Evolutionary conservation across 2,888 invertebrate species (phyloP).

Genomic region (Trilocha varians): DNA sequence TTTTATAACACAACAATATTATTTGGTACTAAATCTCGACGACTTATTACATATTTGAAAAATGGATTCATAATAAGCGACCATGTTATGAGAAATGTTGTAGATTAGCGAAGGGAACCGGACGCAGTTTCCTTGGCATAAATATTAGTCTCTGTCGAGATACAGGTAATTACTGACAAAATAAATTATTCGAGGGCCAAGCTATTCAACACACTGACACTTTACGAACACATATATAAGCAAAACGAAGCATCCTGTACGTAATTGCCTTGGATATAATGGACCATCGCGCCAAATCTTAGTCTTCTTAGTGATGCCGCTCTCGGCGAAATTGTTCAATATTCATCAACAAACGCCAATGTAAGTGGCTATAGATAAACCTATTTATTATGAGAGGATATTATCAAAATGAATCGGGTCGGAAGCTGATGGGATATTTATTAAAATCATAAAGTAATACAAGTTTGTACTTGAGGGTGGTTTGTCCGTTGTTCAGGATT

Average conservation of each 20-base stretch:
- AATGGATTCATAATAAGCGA: slow-evolving; percentile 24
- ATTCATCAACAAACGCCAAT: slow-evolving; percentile 28
- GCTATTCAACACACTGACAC: slow-evolving; percentile 41
- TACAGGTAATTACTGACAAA: slow-evolving; percentile 38
- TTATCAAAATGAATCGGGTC: neutral
- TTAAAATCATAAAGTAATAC: neutral
- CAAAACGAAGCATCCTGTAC: slow-evolving; percentile 40
- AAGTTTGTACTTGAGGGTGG: neutral
- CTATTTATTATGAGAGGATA: neutral
- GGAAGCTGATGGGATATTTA: neutral
- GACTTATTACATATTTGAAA: slow-evolving; percentile 21
- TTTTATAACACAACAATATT: too few species aligned
- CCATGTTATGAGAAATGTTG: slow-evolving; percentile 16
- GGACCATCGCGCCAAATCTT: slow-evolving; percentile 35
- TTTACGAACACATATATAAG: slow-evolving; percentile 31
- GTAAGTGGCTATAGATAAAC: neutral
- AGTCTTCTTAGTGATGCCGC: slow-evolving; percentile 28
- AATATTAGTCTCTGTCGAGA: slow-evolving; percentile 18
- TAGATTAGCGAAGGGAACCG: slow-evolving; percentile 5
- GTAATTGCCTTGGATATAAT: slow-evolving; percentile 57
- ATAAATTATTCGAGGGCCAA: slow-evolving; percentile 39
- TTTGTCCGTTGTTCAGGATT: neutral
- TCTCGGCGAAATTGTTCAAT: slow-evolving; percentile 34
- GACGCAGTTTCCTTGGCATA: slow-evolving; percentile 14
- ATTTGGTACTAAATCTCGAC: slow-evolving; percentile 12